Percentiles rank a stretch among this genome's conserved stretches.
Conservation (phyloP, 2,797 vertebrate species). For the Sebastes paucispinis region DNA sequence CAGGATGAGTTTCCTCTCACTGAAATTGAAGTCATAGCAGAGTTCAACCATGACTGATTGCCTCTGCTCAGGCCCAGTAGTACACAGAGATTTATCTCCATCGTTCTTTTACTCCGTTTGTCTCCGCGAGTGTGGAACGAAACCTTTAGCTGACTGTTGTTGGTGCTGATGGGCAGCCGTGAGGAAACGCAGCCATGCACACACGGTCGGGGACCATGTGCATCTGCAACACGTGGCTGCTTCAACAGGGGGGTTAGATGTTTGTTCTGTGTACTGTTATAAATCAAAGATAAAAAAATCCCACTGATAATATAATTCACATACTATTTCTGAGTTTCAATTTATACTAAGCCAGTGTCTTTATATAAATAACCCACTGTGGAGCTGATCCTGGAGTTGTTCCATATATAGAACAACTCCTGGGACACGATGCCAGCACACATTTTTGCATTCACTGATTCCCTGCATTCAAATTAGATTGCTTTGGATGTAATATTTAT, state of each 20-base stretch:
- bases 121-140: conserved; percentile 36
- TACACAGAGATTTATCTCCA: conserved; percentile 46
- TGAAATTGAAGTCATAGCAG: conserved; percentile 65
- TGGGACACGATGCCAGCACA: not conserved
- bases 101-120: conserved; percentile 35
- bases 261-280: not conserved
- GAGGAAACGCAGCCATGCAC: conserved; percentile 1
- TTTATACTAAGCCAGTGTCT: not conserved
- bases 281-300: not conserved
- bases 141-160: conserved; percentile 11
- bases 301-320: not conserved
- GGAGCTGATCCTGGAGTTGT: not conserved
- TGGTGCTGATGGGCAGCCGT: conserved; percentile 22
- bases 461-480: not conserved
- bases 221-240: not conserved
- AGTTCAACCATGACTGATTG: conserved; percentile 71
- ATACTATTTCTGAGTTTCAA: not conserved
- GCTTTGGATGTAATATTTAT: not conserved
- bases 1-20: conserved; percentile 54
- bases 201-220: conserved; percentile 1
- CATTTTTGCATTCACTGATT: not conserved
- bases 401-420: not conserved
- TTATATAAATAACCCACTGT: not conserved
- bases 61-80: conserved; percentile 46
- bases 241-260: not conserved